phyloP scores from a whole-genome alignment of 2,797 vertebrate genomes.

The Chloroceryle inda region DNA sequence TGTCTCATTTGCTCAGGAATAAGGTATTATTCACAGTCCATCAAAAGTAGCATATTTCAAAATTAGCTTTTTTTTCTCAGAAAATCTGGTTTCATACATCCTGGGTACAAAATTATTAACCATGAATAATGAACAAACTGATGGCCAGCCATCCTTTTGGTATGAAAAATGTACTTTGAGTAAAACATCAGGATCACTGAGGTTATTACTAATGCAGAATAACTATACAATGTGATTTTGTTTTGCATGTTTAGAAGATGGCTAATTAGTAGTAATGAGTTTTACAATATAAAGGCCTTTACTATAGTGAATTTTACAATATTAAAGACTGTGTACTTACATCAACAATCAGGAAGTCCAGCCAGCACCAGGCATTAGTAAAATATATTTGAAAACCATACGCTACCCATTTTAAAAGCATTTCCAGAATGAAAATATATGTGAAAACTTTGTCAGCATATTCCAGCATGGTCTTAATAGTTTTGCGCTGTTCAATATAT shows the following conservation, averaged over 20 bases:
- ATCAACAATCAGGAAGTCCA: conserved; percentile 97
- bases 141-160: not conserved
- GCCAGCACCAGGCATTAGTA: conserved; percentile 98
- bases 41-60: not conserved
- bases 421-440: conserved; percentile 97
- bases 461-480: conserved; percentile 91
- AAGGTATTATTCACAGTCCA: not conserved
- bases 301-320: not conserved
- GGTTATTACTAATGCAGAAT: not conserved
- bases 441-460: conserved; percentile 98
- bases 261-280: not conserved
- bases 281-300: not conserved
- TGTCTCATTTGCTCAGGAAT: not conserved
- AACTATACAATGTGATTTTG: not conserved
- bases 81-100: not conserved
- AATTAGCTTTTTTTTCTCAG: not conserved
- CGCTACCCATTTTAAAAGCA: conserved; percentile 98
- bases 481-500: conserved; percentile 90
- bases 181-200: not conserved
- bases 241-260: not conserved
- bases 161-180: not conserved
- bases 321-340: conserved; percentile 83
- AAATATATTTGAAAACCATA: conserved; percentile 98
- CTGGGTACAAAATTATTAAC: not conserved
- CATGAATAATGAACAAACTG: not conserved